Conservation (phyloP, 1,140 invertebrate genomes). For the Bombyx mori region ASM3026992v2 NC_085126.1:7838501-7839000, state of each 20-base stretch:
- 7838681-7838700: constrained; percentile 24
- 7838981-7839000: neutral
- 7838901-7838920: constrained; percentile 12
- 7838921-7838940: neutral
- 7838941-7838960: constrained; percentile 6
- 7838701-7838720: neutral
- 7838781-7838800: constrained; percentile 63
- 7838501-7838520: constrained; percentile 10
- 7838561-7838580: constrained; percentile 23
- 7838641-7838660: constrained; percentile 28
- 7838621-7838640: constrained; percentile 24
- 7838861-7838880: constrained; percentile 54
- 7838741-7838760: constrained; percentile 49
- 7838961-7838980: constrained; percentile 3
- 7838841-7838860: constrained; percentile 44
- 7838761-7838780: constrained; percentile 49
- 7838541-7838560: constrained; percentile 24
- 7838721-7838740: constrained; percentile 13
- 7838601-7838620: constrained; percentile 22
- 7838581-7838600: constrained; percentile 20
- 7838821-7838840: constrained; percentile 48
- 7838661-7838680: constrained; percentile 50
- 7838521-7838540: constrained; percentile 21
- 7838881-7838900: constrained; percentile 50
- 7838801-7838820: constrained; percentile 53